Evolutionary conservation across 2,797 vertebrate species (phyloP), one percentile per base, ranked within the genome.

Genomic region (Thamnophis elegans): DNA sequence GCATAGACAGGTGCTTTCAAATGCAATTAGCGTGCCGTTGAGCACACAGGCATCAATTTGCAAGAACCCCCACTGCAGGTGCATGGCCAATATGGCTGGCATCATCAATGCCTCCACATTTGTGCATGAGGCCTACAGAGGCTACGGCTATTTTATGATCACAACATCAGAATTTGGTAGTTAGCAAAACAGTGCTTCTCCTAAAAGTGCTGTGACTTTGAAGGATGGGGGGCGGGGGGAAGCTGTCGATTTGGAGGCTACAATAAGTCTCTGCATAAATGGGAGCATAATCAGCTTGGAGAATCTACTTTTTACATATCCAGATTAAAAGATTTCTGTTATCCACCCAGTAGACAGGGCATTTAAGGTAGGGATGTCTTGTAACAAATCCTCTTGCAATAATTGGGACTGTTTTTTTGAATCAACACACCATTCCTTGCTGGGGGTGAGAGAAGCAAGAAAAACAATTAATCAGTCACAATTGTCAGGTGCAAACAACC

Each of bases 1-100:
- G 88, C 85, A 36, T 36, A 92, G 86, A 56, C 89, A 93, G 91
- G 91, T 92, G 91, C 65, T 85, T 88, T 85, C 92, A 16, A 53
- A 89, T 47, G 89, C 89, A 93, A 92, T 93, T 90, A 93, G 89
- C 5, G 58, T 90, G 65, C 62, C 32, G 20, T 82, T 90, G 91
- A 92, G 85, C 68, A 88, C 56, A 90, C 58, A 90, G 58, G 93
- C 92, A 53, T 91, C 91, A 90, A 92, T 92, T 92, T 92, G 68
- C 36, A 90, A 68, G 51, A 85, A 68, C 89, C 68, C 55, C 86
- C 36, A 32, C 58, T 93, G 91, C 91, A 92, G 93, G 92, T 93
- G 92, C 89, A 65, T 89, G 89, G 91, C 91, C 88, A 92, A 88
- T 85, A 93, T 11, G 90, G 91, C 68, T 87, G 91, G 82, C 92